Evolutionary conservation across 2,113 vertebrate species (phyloP), one percentile per base, ranked within the genome.

Genomic region (Mystacornis crossleyi): DNA sequence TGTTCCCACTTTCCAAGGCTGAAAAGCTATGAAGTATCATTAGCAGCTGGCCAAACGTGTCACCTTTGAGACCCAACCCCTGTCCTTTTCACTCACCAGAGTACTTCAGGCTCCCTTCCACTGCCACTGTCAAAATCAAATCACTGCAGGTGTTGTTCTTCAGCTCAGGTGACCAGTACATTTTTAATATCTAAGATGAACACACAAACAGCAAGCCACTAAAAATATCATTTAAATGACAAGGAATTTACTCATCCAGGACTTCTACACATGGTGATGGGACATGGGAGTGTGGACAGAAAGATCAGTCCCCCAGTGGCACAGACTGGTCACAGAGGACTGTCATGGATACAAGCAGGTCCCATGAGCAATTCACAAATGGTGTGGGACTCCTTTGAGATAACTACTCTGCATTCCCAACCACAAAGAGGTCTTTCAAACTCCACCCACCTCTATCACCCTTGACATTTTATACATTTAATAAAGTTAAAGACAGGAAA

Each of bases 161-260:
- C 36, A 96, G 85, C 34, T 98, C 97, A 80, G 98, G 51, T 34
- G 98, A 57, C 78, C 98, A 88, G 91, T 97, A 99, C 50, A 96
- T 88, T 70, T 98, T 99, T 40, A 97, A 62, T 78, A 98, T 65
- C 99, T 99, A 77, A n/a, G 55, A 86, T 33, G 78, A 94, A 57
- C 20, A 67, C 18, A 90, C 6, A 82, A 69, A 62, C 6, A 74
- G 4, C 10, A 60, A 77, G 15, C 1, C 19, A 60, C 10, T n/a
- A 61, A 90, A 93, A 91, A 62, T 14, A 28, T 12, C 0, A 61
- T 66, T 77, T 82, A 77, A 88, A 48, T 55, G 5, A 43, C 18
- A 66, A 38, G 12, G 10, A 19, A 40, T 93, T 82, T 91, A 77
- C 17, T 19, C 3, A 43, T 36, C 18, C 58, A 70, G 13, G 33